Evolutionary conservation across 1,140 invertebrate species (phyloP).

Genomic region (Littorina saxatilis): DNA sequence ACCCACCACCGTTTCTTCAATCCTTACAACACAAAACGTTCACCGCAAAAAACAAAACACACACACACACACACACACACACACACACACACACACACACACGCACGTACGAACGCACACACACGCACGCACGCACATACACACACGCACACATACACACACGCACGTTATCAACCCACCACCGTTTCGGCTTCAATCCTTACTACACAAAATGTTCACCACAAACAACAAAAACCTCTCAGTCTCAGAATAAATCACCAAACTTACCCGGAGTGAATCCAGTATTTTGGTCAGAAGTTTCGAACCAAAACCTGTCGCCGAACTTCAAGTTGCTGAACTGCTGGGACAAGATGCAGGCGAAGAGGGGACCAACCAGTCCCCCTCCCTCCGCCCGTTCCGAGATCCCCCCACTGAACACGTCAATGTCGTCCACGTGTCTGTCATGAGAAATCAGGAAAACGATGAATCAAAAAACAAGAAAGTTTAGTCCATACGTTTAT

Average conservation of each 20-base stretch:
- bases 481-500: too few relatives aligned
- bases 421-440: conserved; percentile 59
- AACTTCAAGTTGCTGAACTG: conserved; percentile 92
- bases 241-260: too few relatives aligned
- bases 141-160: conserved; percentile 6
- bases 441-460: background rate
- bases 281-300: conserved; percentile 78
- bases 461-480: background rate
- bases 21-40: too few relatives aligned
- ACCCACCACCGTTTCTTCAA: too few relatives aligned
- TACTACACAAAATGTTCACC: too few relatives aligned
- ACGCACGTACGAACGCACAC: too few relatives aligned
- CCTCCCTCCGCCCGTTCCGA: conserved; percentile 90
- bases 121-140: background rate
- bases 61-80: conserved; percentile 5
- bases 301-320: conserved; percentile 98
- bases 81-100: background rate
- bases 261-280: conserved; percentile 48
- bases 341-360: conserved; percentile 96
- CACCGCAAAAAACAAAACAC: too few relatives aligned
- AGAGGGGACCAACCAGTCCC: conserved; percentile 95
- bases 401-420: conserved; percentile 77
- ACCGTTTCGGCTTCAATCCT: too few relatives aligned
- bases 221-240: too few relatives aligned
- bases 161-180: too few relatives aligned